A percentile compares a stretch with the other conserved stretches of the same genome.
phyloP scores from a whole-genome alignment of 37 sponge, comb jelly and placozoan species.

The Halichondria panicea region DNA sequence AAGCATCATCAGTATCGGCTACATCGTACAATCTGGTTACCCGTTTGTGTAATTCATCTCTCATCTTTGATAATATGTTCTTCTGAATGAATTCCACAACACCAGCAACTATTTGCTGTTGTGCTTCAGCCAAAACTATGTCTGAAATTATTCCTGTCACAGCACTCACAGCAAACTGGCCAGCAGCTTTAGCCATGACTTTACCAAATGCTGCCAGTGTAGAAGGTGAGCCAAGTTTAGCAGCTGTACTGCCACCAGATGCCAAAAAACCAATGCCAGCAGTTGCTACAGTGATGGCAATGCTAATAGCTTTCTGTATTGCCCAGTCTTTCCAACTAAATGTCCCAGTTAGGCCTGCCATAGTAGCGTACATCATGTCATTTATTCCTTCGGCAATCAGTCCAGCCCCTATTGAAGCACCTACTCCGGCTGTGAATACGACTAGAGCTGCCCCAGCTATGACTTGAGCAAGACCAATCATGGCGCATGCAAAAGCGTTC shows the following conservation, averaged over 20 bases:
- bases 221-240: slow-evolving; percentile 4
- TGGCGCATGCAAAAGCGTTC: slow-evolving; percentile 3
- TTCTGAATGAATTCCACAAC: neutral
- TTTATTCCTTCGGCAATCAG: slow-evolving; percentile 11
- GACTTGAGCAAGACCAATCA: slow-evolving; percentile 9
- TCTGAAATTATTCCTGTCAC: neutral
- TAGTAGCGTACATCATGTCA: slow-evolving; percentile 18
- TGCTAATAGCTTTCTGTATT: slow-evolving; percentile 12
- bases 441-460: slow-evolving; percentile 15
- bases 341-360: neutral
- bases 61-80: neutral
- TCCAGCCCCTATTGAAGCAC: neutral
- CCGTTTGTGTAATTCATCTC: neutral
- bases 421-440: slow-evolving; percentile 1
- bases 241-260: neutral
- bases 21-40: neutral
- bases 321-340: slow-evolving; percentile 28
- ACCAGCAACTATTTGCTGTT: neutral
- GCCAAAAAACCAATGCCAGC: neutral
- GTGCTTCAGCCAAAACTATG: slow-evolving; percentile 9
- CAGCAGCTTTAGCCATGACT: slow-evolving; percentile 11
- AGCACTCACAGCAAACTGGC: neutral
- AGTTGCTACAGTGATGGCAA: slow-evolving; percentile 2
- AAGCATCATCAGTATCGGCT: neutral
- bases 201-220: neutral